phyloP scores from a whole-genome alignment of 2,113 vertebrate species.

The Neogobius melanostomus region DNA sequence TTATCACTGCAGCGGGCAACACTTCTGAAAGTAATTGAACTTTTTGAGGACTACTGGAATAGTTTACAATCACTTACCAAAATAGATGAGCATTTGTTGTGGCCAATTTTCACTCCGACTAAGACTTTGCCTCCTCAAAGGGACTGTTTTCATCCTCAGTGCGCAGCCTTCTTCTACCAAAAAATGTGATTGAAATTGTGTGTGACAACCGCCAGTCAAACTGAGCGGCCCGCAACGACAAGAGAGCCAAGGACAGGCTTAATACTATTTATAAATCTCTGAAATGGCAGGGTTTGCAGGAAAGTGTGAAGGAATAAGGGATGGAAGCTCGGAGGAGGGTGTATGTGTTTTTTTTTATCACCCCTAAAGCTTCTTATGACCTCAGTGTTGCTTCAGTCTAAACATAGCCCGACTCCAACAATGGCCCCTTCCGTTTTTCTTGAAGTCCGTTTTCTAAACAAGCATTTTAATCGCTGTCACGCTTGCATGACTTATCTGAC shows the following conservation, averaged over 20 bases:
- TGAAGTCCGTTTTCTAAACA: conserved; percentile 38
- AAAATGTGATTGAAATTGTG: conserved; percentile 74
- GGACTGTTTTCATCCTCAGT: conserved; percentile 51
- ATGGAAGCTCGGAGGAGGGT: conserved; percentile 61
- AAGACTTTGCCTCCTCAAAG: conserved; percentile 61
- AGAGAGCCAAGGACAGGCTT: conserved; percentile 72
- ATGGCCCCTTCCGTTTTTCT: conserved; percentile 34
- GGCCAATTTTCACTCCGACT: conserved; percentile 46
- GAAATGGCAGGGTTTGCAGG: conserved; percentile 71
- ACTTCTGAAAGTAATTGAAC: conserved; percentile 18
- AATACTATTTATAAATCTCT: conserved; percentile 77
- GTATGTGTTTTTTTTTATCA: conserved; percentile 35
- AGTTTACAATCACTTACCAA: conserved; percentile 48
- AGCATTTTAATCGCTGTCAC: conserved; percentile 47
- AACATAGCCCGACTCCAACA: conserved; percentile 57
- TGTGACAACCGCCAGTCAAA: conserved; percentile 78
- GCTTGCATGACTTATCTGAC: conserved; percentile 6
- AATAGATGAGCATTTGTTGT: conserved; percentile 53
- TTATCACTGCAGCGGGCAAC: not conserved
- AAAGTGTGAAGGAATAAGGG: conserved; percentile 71
- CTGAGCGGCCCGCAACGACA: conserved; percentile 62
- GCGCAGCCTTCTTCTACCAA: conserved; percentile 52
- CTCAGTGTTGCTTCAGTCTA: conserved; percentile 62
- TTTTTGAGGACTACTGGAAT: conserved; percentile 42
- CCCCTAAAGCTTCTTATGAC: conserved; percentile 74